These are phyloP conservation scores for Sarcoramphus papa DNA, from an alignment of 2,797 vertebrate genomes.

Conservation along the genomic window DNA sequence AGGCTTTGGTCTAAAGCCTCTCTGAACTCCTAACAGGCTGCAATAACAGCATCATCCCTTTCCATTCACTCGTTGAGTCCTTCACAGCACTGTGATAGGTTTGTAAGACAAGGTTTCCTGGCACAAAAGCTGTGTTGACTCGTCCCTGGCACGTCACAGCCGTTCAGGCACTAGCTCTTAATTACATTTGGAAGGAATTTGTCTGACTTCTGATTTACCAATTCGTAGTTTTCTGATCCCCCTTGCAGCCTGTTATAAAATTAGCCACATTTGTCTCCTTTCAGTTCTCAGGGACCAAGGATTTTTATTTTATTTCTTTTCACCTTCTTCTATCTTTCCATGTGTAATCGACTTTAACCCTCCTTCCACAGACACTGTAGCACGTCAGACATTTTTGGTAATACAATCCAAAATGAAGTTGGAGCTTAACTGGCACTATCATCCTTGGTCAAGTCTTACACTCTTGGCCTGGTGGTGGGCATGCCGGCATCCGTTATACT, in stretches of 20 bases:
- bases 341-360: neutral
- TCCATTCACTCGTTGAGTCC: neutral
- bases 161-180: neutral
- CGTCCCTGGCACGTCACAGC: neutral
- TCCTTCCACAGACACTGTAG: neutral
- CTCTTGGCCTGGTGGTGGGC: neutral
- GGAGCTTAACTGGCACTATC: neutral
- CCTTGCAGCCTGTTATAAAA: neutral
- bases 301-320: too few species aligned
- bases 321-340: neutral
- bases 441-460: neutral
- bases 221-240: neutral
- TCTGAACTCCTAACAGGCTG: neutral
- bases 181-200: conserved; percentile 24
- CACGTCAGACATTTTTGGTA: neutral
- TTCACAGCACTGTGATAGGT: neutral
- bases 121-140: neutral
- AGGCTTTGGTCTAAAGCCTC: neutral
- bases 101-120: neutral
- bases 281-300: neutral
- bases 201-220: neutral
- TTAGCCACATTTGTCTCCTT: neutral
- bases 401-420: neutral
- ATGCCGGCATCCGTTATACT: fast-evolving
- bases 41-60: neutral